phyloP scores from a whole-genome alignment of 2,797 vertebrate species.

The Peromyscus melanophrys region DNA sequence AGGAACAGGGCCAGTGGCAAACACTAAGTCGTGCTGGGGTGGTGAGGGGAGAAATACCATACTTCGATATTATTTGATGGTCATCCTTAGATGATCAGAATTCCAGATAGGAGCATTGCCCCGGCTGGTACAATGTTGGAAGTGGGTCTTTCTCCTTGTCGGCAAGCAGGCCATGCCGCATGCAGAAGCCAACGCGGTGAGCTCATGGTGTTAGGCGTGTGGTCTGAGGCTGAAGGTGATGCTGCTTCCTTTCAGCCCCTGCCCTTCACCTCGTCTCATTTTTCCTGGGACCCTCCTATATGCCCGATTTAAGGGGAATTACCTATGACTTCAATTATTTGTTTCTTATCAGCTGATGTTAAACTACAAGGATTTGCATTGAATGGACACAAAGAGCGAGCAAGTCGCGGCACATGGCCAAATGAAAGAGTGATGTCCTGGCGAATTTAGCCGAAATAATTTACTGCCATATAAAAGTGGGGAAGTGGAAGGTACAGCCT shows the following conservation, averaged over 20 bases:
- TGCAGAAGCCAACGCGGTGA: neutral
- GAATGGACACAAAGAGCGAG: slow-evolving; percentile 94
- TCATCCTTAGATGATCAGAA: neutral
- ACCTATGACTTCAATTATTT: slow-evolving; percentile 93
- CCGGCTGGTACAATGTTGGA: fast-evolving
- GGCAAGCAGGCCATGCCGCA: neutral
- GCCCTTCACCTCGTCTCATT: slow-evolving; percentile 76
- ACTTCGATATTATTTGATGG: neutral
- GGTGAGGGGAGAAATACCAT: neutral
- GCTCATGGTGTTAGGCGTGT: neutral
- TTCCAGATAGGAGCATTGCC: neutral
- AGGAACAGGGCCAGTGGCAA: neutral
- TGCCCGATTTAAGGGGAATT: slow-evolving; percentile 90
- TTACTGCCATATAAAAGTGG: slow-evolving; percentile 93
- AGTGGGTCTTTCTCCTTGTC: fast-evolving
- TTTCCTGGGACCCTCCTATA: slow-evolving; percentile 82
- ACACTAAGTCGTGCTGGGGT: neutral
- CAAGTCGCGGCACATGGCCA: slow-evolving; percentile 94
- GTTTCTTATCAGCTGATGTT: slow-evolving; percentile 95
- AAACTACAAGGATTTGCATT: slow-evolving; percentile 95
- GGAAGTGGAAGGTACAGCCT: slow-evolving; percentile 94
- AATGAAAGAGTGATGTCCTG: slow-evolving; percentile 95
- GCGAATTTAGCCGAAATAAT: slow-evolving; percentile 96
- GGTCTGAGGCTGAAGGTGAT: slow-evolving; percentile 58
- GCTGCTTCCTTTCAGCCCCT: slow-evolving; percentile 80